Conservation (phyloP, 2,888 invertebrate species). For the Thera britannica region DNA sequence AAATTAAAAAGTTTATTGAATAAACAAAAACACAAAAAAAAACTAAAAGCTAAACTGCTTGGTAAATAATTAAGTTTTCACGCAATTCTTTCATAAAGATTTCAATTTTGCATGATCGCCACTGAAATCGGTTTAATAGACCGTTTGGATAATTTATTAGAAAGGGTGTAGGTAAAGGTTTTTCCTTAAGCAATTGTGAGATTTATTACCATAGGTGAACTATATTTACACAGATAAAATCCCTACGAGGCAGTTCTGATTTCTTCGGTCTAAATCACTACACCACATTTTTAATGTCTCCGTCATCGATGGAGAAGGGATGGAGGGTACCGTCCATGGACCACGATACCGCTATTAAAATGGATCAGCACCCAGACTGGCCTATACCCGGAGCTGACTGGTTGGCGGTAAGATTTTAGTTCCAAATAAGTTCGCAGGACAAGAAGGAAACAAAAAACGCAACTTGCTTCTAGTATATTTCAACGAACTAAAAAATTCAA, state of each 20-base stretch:
- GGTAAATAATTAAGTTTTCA: no score
- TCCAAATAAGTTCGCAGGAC: no score
- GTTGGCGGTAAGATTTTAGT: slow-evolving; percentile 62
- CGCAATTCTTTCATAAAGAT: background rate
- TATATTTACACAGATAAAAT: slow-evolving; percentile 60
- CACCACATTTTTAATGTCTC: slow-evolving; percentile 72
- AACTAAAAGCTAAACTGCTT: no score
- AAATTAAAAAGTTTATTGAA: no score
- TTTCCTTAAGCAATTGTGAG: background rate
- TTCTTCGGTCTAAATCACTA: slow-evolving; percentile 87
- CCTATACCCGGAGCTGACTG: slow-evolving; percentile 72
- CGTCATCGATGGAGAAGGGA: slow-evolving; percentile 57
- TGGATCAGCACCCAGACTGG: slow-evolving; percentile 70
- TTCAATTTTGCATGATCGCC: background rate
- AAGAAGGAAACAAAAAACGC: no score
- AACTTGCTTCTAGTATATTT: no score
- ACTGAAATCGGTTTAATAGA: background rate
- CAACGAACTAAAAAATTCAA: no score
- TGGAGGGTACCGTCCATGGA: slow-evolving; percentile 68
- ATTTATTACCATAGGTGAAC: background rate
- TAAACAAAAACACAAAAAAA: no score
- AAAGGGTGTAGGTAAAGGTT: background rate
- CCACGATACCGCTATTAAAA: slow-evolving; percentile 67
- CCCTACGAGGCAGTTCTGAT: slow-evolving; percentile 77
- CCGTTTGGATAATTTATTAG: background rate